Evolutionary conservation across 2,888 invertebrate genomes (phyloP).

Genomic region (Sicus ferrugineus): DNA sequence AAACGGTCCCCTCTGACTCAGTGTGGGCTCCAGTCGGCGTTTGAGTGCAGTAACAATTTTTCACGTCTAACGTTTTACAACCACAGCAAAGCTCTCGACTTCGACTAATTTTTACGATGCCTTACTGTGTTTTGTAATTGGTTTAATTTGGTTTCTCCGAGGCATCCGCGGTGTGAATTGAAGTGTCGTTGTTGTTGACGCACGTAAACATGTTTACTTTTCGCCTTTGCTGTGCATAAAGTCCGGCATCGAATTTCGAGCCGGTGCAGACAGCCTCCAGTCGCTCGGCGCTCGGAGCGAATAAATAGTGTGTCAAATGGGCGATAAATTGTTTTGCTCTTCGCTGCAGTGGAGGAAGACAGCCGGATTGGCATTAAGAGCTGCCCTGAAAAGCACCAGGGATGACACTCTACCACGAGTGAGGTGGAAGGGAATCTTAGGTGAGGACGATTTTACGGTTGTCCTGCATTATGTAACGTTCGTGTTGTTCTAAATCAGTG

Average conservation of each 20-base stretch:
- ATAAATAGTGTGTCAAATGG: constrained; percentile 53
- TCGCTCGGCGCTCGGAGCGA: constrained; percentile 25
- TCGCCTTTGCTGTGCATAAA: constrained; percentile 58
- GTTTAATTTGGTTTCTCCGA: constrained; percentile 14
- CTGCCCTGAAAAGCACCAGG: constrained; percentile 3
- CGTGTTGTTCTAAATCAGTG: no score
- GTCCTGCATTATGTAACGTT: no score
- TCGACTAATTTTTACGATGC: not conserved
- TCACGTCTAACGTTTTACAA: constrained; percentile 14
- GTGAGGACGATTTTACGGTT: not conserved
- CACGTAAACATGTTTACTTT: constrained; percentile 55
- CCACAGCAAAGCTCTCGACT: constrained; percentile 34
- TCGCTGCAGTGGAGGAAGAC: constrained; percentile 13
- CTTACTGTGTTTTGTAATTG: constrained; percentile 18
- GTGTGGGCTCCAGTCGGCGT: not conserved
- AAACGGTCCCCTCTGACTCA: not conserved
- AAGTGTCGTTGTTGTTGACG: constrained; percentile 48
- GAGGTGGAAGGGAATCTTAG: not conserved
- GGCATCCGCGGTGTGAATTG: constrained; percentile 35
- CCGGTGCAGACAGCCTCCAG: constrained; percentile 22
- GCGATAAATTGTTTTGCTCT: constrained; percentile 56
- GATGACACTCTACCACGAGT: not conserved
- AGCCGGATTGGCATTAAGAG: constrained; percentile 12
- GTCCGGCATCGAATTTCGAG: constrained; percentile 58
- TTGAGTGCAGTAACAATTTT: constrained; percentile 7